Percentiles rank a stretch among this genome's conserved stretches.
Evolutionary conservation across 1,140 invertebrate species (phyloP).

Genomic region (Melipona quadrifasciata): DNA sequence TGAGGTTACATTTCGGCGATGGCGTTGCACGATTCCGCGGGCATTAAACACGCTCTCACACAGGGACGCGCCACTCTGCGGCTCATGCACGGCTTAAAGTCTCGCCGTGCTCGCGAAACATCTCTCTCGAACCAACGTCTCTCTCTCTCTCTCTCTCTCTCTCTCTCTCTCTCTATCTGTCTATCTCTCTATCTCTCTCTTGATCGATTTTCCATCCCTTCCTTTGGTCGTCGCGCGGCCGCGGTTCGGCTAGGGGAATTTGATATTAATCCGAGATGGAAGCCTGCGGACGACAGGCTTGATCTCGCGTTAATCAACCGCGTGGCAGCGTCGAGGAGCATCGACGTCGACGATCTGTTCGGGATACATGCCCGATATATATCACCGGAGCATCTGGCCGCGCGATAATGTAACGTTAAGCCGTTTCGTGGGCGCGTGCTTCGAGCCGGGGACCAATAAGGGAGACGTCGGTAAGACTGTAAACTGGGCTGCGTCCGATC

Average conservation of each 20-base stretch:
- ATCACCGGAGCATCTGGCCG: conserved; percentile 26
- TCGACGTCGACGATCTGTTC: conserved; percentile 47
- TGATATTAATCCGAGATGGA: conserved; percentile 64
- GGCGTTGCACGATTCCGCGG: not conserved
- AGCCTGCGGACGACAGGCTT: conserved; percentile 56
- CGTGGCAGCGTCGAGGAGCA: conserved; percentile 41
- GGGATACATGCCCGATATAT: conserved; percentile 37
- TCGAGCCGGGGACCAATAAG: not conserved
- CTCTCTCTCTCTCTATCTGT: not conserved
- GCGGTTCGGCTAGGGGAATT: conserved; percentile 40
- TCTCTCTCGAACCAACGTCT: not conserved
- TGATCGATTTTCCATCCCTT: conserved; percentile 38
- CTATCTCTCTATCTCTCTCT: too few species aligned
- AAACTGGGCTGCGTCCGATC: not conserved
- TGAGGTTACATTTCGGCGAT: not conserved
- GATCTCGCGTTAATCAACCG: conserved; percentile 64
- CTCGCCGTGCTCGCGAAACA: not conserved
- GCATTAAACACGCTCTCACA: not conserved
- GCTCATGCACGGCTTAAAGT: conserved; percentile 6
- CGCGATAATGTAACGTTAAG: conserved; percentile 46
- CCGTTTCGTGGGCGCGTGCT: conserved; percentile 17
- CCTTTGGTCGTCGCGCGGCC: not conserved
- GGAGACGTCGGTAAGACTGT: not conserved
- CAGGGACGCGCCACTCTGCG: not conserved
- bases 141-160: too few species aligned